Evolutionary conservation across 2,797 vertebrate genomes (phyloP), one percentile per base, ranked within the genome.

Genomic region (Otolemur crassicaudatus): DNA sequence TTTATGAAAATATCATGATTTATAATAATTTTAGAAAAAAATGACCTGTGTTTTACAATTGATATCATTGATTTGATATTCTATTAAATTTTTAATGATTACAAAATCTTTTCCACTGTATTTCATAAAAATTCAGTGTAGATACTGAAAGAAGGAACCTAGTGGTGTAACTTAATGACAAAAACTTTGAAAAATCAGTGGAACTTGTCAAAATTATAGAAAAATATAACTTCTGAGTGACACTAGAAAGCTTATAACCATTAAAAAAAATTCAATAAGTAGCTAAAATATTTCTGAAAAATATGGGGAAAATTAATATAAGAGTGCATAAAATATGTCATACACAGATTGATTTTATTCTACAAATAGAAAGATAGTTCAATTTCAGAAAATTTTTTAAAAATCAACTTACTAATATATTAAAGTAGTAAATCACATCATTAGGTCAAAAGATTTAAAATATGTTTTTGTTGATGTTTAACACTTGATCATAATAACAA

Each of bases 201-300:
- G 29, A 94, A 56, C 29, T 86, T 22, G 16, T 58, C 29, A 93
- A 91, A 96, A 82, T 22, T 22, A 37, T 27, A 86, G 49, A 87
- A 87, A 93, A 92, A 88, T 25, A 58, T 27, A 77, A 86, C n/a
- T 37, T 81, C 70, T 58, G 23, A 46, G 11, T 60, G 69, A 94
- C 34, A 19, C 19, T 34, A 37, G 19, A 91, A 95, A 14, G 29
- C 17, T 56, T 75, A 69, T 14, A 69, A 56, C 31, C 34, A 94
- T 40, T 63, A 91, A 94, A 73, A 73, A 17, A 72, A 79, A 84
- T 93, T 65, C 76, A 93, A 69, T 72, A 56, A 63, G 13, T 75
- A 81, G 73, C 49, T 76, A 49, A 93, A 94, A 46, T 76, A 90
- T 53, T 96, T 90, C 49, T 17, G 72, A 22, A 84, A 94, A 92